Evolutionary conservation across 2,888 invertebrate species (phyloP), one percentile per base, ranked within the genome.

Genomic region (Dorcus hopei): DNA sequence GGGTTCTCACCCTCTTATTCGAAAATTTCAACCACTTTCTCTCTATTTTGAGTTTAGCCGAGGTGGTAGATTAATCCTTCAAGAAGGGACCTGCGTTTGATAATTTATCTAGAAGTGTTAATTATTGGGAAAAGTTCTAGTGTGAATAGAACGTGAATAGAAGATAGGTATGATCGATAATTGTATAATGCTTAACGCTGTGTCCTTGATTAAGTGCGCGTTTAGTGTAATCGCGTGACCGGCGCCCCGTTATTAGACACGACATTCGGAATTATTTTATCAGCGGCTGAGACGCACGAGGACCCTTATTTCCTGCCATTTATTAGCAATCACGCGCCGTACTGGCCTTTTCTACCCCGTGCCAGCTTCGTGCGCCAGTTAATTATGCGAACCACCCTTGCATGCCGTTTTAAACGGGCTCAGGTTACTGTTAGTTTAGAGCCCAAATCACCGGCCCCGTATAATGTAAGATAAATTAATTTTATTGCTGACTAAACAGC

Each of bases 261-360:
- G 78, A 79, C 79, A 78, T 78, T 75, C 72, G 72, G 73, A 79
- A 79, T 79, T 79, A 78, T 78, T 77, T 78, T 79, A 79, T 78
- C 79, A 78, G 77, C 74, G 71, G 69, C 70, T 71, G 70, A 75
- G 76, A 74, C 74, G 74, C 77, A 77, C 77, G 75, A 77, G 77
- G 77, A 76, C 77, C 77, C 76, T 78, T 77, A 78, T 78, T 78
- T 79, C 78, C 78, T 77, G 76, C 76, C 73, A 77, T 77, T 77
- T 77, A 77, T 77, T 77, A 77, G 76, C 75, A 75, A 77, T 76
- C 77, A 77, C 77, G 78, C 72, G 70, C 74, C 71, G 70, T 70
- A 73, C 74, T 74, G 74, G 74, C 76, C 76, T 76, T 75, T 76
- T 76, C 75, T 76, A 74, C 74, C 75, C 73, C 73, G 75, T 75